A percentile compares a stretch with the other conserved stretches of the same genome.
phyloP scores from a whole-genome alignment of 2,888 invertebrate genomes.

The Lamellibrachia satsuma region DNA sequence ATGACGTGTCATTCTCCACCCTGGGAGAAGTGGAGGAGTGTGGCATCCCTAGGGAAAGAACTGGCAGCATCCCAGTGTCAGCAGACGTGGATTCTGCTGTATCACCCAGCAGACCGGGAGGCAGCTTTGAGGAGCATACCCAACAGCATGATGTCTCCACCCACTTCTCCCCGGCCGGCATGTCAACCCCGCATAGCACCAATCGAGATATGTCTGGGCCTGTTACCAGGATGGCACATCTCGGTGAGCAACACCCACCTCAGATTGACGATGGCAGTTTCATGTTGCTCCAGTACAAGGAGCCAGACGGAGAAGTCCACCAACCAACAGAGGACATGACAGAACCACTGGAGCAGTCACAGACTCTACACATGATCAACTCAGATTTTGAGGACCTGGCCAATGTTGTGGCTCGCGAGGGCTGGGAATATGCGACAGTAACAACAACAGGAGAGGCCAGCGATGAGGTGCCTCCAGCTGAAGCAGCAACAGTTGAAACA shows the following conservation, averaged over 20 bases:
- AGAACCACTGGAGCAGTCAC: neutral
- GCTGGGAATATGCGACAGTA: neutral
- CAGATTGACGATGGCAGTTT: neutral
- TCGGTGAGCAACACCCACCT: neutral
- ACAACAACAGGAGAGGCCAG: neutral
- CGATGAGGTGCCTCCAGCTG: neutral
- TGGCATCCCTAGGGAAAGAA: neutral
- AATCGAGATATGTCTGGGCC: neutral
- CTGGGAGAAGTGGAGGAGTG: neutral
- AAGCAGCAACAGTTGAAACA: neutral
- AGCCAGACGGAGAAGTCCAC: neutral
- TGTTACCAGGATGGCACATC: neutral
- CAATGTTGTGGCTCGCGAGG: neutral
- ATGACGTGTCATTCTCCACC: neutral
- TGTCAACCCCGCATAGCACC: neutral
- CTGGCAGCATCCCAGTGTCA: neutral
- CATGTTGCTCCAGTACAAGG: conserved; percentile 12
- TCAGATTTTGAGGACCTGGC: neutral
- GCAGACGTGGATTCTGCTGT: neutral
- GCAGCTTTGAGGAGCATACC: neutral
- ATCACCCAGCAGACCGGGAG: neutral
- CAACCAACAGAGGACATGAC: neutral
- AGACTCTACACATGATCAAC: neutral
- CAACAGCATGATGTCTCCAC: neutral
- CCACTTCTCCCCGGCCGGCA: neutral